Conservation (phyloP, 2,113 vertebrate genomes). For the Otis tarda region DNA sequence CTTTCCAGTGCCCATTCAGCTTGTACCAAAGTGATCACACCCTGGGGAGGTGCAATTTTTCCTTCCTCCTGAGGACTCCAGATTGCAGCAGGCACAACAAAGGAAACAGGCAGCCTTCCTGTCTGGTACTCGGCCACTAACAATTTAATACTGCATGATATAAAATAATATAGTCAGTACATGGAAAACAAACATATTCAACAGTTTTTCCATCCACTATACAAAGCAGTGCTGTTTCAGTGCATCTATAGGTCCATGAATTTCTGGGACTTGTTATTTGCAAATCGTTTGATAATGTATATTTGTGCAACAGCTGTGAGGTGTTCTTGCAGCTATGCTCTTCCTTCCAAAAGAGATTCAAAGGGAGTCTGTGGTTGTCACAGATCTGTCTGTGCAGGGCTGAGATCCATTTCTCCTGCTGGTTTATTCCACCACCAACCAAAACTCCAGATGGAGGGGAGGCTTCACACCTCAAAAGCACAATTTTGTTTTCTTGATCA, state of each 20-base stretch:
- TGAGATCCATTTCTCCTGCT: slow-evolving; percentile 25
- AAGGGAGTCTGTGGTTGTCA: neutral
- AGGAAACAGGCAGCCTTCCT: neutral
- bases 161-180: neutral
- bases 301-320: slow-evolving; percentile 5
- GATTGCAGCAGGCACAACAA: neutral
- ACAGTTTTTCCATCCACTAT: neutral
- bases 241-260: neutral
- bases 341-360: neutral
- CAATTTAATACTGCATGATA: neutral
- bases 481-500: neutral
- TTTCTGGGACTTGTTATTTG: neutral
- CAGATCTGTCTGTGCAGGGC: neutral
- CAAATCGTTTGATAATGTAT: neutral
- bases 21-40: neutral
- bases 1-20: neutral
- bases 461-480: neutral
- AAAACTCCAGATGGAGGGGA: slow-evolving; percentile 40
- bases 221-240: neutral
- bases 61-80: neutral
- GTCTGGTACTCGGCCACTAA: neutral
- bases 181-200: neutral
- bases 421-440: neutral
- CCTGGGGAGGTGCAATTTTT: neutral
- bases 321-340: neutral